Conservation (phyloP, 2,113 vertebrate genomes). For the Planiliza haematocheilus region DNA sequence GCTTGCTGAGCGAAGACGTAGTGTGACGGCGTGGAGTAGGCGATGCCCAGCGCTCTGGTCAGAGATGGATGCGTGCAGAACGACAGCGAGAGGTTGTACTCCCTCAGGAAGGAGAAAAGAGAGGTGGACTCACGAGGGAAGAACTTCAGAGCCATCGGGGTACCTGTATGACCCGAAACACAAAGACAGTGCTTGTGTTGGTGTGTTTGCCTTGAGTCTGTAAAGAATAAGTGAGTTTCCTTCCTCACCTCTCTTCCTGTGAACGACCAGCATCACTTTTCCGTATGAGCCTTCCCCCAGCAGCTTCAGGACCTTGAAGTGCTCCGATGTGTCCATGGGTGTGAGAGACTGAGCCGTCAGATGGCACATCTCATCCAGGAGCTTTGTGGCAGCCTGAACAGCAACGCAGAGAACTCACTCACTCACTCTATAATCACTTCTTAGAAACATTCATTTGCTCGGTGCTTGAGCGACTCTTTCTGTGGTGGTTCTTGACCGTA, state of each 20-base stretch:
- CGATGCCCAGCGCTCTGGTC: constrained; percentile 85
- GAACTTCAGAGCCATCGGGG: constrained; percentile 88
- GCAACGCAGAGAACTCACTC: too few relatives aligned
- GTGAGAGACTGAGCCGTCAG: constrained; percentile 82
- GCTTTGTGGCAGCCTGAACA: constrained; percentile 70
- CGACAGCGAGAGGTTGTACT: constrained; percentile 88
- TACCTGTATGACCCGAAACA: constrained; percentile 69
- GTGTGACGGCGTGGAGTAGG: constrained; percentile 84
- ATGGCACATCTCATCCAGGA: constrained; percentile 86
- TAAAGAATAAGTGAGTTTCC: rapidly evolving
- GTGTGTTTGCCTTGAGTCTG: rapidly evolving
- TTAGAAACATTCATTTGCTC: too few relatives aligned
- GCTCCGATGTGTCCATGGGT: constrained; percentile 77
- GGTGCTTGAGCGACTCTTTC: too few relatives aligned
- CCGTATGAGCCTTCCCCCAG: constrained; percentile 91
- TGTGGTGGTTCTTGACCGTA: too few relatives aligned
- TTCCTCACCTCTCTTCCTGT: constrained; percentile 82
- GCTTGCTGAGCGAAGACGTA: constrained; percentile 90
- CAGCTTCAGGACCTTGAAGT: constrained; percentile 84
- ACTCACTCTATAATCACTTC: too few relatives aligned
- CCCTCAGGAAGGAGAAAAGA: constrained; percentile 84
- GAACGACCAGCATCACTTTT: constrained; percentile 85
- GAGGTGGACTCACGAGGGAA: constrained; percentile 82
- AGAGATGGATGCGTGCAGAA: constrained; percentile 87
- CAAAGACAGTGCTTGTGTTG: rapidly evolving